phyloP scores from a whole-genome alignment of 2,797 vertebrate species.

The Enteromius afrohamiltoni region DNA sequence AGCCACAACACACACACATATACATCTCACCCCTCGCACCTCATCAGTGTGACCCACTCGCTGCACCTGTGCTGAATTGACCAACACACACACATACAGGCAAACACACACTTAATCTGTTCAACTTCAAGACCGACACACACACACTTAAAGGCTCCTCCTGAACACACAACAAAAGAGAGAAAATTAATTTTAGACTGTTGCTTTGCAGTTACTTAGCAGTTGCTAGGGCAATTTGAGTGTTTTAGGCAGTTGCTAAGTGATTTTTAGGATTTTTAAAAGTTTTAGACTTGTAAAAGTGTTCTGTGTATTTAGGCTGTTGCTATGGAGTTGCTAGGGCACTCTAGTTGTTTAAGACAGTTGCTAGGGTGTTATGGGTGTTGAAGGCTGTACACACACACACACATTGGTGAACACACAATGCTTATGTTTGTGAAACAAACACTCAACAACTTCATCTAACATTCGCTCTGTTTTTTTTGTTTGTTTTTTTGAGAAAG shows the following conservation, averaged over 20 bases:
- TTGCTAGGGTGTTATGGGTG: background rate
- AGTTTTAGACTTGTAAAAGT: no score
- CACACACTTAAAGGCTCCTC: background rate
- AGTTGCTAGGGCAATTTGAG: no score
- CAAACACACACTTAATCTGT: background rate
- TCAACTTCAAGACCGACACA: no score
- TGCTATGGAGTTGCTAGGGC: no score
- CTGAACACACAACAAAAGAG: background rate
- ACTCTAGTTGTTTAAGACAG: no score
- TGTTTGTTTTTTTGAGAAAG: background rate
- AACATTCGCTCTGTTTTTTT: background rate
- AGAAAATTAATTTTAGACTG: background rate
- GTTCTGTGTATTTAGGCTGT: no score
- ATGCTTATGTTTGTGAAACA: background rate
- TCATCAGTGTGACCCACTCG: slow-evolving; percentile 14
- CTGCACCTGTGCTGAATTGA: slow-evolving; percentile 32
- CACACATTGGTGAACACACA: background rate
- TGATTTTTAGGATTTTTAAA: no score
- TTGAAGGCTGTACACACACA: background rate
- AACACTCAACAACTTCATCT: slow-evolving; percentile 79
- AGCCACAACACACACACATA: slow-evolving; percentile 51
- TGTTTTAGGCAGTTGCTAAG: no score
- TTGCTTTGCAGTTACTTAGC: no score
- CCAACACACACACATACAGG: slow-evolving; percentile 1
- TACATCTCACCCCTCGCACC: slow-evolving; percentile 11